Evolutionary conservation across 2,113 vertebrate species (phyloP), one percentile per base, ranked within the genome.

Genomic region (Lanius collurio): DNA sequence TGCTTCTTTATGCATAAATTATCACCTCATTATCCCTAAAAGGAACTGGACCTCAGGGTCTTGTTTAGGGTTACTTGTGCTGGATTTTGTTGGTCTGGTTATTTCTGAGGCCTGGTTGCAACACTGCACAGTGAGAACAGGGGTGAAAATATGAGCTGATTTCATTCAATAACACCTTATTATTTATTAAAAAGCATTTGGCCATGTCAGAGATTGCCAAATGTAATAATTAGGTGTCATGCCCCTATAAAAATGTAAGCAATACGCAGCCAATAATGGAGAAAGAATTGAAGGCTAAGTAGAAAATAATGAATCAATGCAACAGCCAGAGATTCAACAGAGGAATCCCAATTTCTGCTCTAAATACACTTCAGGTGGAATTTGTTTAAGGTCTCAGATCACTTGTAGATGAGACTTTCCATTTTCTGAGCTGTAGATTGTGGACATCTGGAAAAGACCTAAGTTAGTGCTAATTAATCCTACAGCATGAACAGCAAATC

Each of bases 381-480:
- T 95, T 94, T 93, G 85, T 47, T 81, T 96, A 92, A 95, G 62
- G 75, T 46, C 85, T 93, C 73, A 68, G 83, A 86, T 80, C 83
- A 64, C 79, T 63, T 33, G 52, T 19, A 77, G 69, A 69, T 18
- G 47, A 90, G 90, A 95, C 47, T 68, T 76, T 31, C 27, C 0
- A 3, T 65, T 83, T 80, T 78, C 53, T 68, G 79, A 89, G 33
- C 47, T 55, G 87, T 16, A 75, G 69, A 78, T 55, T 89, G 83
- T 80, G 89, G 90, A 47, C 77, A 83, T 82, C 92, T 77, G 60
- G 65, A 74, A 74, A 59, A 75, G 82, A 83, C 67, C 79, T 50
- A 22, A 77, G 93, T 64, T 47, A 94, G 79, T 80, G 79, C 87
- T 96, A 94, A 96, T 95, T 94, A 95, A 93, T 79, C 92, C 91